Base-by-base conservation (phyloP, 1,140 invertebrate genomes). In the Drosophila nigrodunni region DNA sequence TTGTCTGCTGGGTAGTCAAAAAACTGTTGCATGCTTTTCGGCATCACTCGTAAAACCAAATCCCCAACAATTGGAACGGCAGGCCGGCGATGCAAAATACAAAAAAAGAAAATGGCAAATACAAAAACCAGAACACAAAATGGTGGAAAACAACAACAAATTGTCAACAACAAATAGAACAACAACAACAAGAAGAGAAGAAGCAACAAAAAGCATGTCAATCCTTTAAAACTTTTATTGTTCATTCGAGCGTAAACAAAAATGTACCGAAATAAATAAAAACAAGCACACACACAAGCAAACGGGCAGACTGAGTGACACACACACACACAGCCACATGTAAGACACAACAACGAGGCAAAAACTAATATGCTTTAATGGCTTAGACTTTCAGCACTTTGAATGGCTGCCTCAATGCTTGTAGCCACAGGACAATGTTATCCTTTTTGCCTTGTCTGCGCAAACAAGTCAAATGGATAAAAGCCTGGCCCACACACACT, bases 351-450 rank as follows among this genome's bases (percentile, higher is more conserved):
- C 57, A 41, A 62, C 60, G 80, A 49, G 46, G 64, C 50, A 65
- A 78, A 89, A 87, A 89, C 82, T 87, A 89, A 87, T 87, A 87
- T 87, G 85, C 85, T 87, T 83, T 87, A 87, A 87, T 87, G 82
- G 82, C 80, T 87, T 87, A 87, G 83, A 87, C 73, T 89, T 88
- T 87, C 68, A 80, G 85, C 76, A 83, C 77, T 89, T 87, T 83
- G 79, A 83, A 87, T 88, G 83, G 85, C 69, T 82, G 82, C 77
- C 62, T 39, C 52, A 55, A 55, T 44, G 50, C 43, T 30, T 35
- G 50, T 30, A 25, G 13, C 39, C 50, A 57, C 54, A 74, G 77
- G 70, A 89, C 80, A 87, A 80, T 83, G 85, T 83, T 87, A 88
- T 83, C 85, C 82, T 79, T 79, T 87, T 58, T 83, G 78, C 64